Percentiles rank a stretch among this genome's conserved stretches.
Conservation (phyloP, 2,797 vertebrate genomes). For the Petrocephalus schoutedeni region DNA sequence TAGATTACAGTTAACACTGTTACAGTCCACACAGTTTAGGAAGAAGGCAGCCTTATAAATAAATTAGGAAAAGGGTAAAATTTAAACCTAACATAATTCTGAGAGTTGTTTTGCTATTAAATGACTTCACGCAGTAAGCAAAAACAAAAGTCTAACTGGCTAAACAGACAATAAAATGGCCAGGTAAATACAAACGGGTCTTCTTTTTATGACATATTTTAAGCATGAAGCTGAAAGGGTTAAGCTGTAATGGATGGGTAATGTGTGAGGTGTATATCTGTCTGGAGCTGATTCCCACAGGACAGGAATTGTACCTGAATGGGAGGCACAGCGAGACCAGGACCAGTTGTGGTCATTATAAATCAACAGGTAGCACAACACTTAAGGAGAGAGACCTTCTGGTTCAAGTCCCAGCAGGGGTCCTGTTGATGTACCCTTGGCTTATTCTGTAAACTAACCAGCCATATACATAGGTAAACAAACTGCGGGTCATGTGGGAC, state of each 20-base stretch:
- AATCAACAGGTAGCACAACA: not conserved
- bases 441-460: not conserved
- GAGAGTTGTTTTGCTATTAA: not conserved
- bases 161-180: not conserved
- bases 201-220: not conserved
- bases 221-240: not conserved
- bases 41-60: not conserved
- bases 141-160: not conserved
- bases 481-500: not conserved
- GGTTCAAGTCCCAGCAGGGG: not conserved
- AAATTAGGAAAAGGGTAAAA: not conserved
- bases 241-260: not conserved
- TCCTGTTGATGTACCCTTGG: not conserved
- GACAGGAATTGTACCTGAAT: not conserved
- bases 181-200: not conserved
- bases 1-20: constrained; percentile 50
- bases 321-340: not conserved
- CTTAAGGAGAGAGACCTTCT: not conserved
- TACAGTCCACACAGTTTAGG: constrained; percentile 48
- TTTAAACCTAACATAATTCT: not conserved
- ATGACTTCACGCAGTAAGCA: not conserved
- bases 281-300: not conserved
- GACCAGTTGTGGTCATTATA: not conserved
- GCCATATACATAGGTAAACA: not conserved
- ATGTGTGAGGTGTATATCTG: not conserved